These are phyloP conservation scores for Pedionomus torquatus DNA, from an alignment of 2,113 vertebrate species.

Conservation along the genomic window DNA sequence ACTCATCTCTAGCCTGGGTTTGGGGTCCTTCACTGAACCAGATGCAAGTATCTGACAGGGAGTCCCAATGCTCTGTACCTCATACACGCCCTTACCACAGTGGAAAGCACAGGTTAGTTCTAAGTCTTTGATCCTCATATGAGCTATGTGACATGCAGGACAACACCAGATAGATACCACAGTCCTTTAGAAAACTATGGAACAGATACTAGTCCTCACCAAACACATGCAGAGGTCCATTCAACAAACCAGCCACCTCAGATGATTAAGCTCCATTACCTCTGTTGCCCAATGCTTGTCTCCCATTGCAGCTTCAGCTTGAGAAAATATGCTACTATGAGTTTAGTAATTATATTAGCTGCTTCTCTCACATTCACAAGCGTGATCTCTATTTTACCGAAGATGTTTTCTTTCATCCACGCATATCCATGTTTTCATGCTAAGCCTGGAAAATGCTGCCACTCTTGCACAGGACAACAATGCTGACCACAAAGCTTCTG, in stretches of 20 bases:
- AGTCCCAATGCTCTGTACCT: neutral
- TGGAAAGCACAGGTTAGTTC: neutral
- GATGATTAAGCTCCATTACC: neutral
- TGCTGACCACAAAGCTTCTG: neutral
- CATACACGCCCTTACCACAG: neutral
- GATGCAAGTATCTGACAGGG: neutral
- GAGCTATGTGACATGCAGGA: neutral
- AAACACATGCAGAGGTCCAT: neutral
- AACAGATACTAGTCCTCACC: neutral
- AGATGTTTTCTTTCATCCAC: neutral
- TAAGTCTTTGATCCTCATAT: neutral
- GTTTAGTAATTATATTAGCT: neutral
- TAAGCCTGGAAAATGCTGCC: neutral
- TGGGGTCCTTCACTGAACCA: neutral
- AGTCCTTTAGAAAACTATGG: neutral
- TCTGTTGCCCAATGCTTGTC: neutral
- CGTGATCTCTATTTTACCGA: neutral
- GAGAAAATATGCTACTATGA: neutral
- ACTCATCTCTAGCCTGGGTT: neutral
- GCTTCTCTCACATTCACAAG: neutral
- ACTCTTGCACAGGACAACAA: neutral
- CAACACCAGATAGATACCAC: neutral
- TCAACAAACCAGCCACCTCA: neutral
- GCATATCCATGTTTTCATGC: neutral
- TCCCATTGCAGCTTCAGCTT: neutral